Evolutionary conservation across 2,797 vertebrate species (phyloP).

Genomic region (Peromyscus attwateri): DNA sequence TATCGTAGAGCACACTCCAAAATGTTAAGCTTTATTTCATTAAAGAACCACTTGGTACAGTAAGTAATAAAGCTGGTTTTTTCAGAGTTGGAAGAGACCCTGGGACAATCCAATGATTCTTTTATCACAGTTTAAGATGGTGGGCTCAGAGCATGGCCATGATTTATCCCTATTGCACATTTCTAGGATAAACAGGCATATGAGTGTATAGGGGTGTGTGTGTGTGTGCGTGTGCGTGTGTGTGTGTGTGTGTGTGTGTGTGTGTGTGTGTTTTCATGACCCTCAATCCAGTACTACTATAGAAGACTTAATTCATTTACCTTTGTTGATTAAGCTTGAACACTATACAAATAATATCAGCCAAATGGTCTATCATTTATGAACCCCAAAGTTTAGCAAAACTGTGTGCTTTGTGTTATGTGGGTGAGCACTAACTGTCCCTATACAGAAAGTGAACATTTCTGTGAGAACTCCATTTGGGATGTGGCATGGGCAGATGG

Average conservation of each 20-base stretch:
- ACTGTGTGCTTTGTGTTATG: neutral
- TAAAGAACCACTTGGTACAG: neutral
- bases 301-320: conserved; percentile 10
- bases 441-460: neutral
- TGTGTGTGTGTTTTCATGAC: neutral
- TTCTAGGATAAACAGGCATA: neutral
- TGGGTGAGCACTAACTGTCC: neutral
- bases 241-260: neutral
- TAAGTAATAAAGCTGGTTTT: neutral
- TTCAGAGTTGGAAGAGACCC: neutral
- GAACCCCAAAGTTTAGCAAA: conserved; percentile 2
- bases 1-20: neutral
- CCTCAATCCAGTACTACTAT: neutral
- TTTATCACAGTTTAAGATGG: neutral
- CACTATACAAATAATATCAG: neutral
- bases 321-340: conserved; percentile 37
- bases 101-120: neutral
- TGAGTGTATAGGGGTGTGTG: too few species aligned
- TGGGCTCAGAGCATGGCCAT: neutral
- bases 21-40: neutral
- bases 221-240: neutral
- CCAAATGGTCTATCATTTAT: neutral
- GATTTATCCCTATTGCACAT: conserved; percentile 19
- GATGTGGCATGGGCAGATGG: neutral
- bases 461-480: neutral